Evolutionary conservation across 2,797 vertebrate species (phyloP).

Genomic region (Manis pentadactyla): DNA sequence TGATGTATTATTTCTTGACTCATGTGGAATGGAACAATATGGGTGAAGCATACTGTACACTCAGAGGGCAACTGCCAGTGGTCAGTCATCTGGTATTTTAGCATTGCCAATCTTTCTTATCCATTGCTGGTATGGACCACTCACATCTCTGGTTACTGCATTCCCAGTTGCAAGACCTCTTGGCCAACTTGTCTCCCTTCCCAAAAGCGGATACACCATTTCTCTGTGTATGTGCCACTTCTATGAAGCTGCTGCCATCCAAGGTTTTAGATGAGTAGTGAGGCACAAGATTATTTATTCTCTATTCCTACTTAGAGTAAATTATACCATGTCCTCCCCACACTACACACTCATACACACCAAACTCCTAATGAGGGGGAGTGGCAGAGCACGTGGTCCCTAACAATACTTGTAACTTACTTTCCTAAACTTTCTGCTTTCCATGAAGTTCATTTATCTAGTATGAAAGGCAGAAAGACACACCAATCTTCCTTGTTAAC

Average conservation of each 20-base stretch:
- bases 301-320: neutral
- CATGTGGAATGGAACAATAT: neutral
- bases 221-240: neutral
- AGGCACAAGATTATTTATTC: neutral
- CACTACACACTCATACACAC: neutral
- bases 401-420: neutral
- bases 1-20: neutral
- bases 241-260: neutral
- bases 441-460: neutral
- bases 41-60: neutral
- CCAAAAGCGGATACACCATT: neutral
- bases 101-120: neutral
- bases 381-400: neutral
- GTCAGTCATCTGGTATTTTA: neutral
- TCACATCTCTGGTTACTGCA: neutral
- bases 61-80: too few species aligned
- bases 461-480: neutral
- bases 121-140: neutral
- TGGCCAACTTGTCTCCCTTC: neutral
- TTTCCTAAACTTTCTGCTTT: neutral
- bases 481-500: neutral
- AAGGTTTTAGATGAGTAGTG: neutral
- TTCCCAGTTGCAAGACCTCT: neutral
- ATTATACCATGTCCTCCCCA: neutral
- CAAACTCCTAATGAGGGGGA: neutral